These are phyloP conservation scores for Daptonema setosum DNA, from an alignment of 2,888 invertebrate species.

Conservation along the genomic window DNA sequence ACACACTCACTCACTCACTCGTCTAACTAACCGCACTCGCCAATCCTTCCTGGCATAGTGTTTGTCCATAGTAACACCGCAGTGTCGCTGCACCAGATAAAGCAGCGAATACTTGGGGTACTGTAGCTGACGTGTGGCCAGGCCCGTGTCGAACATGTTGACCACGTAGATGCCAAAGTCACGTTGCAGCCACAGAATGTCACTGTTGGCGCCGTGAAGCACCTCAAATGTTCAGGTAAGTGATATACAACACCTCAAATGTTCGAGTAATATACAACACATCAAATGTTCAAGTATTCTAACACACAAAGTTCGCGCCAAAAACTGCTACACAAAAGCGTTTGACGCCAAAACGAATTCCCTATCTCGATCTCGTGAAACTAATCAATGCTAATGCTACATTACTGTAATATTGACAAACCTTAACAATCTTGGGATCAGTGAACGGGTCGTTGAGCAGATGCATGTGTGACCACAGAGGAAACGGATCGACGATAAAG, in stretches of 20 bases:
- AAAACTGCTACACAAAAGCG: too few species aligned
- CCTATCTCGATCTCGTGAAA: too few species aligned
- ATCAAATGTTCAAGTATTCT: too few species aligned
- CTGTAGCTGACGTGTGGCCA: constrained; percentile 53
- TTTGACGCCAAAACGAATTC: too few species aligned
- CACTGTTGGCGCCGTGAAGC: constrained; percentile 70
- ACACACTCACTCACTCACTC: too few species aligned
- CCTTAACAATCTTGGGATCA: constrained; percentile 67
- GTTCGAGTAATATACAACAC: too few species aligned
- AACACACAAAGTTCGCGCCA: too few species aligned
- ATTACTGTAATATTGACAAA: too few species aligned
- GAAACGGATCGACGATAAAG: constrained; percentile 67
- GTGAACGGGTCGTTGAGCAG: constrained; percentile 69
- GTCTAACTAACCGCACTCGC: constrained; percentile 56
- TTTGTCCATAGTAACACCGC: constrained; percentile 58
- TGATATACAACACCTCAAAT: background rate
- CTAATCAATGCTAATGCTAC: too few species aligned
- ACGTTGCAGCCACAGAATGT: constrained; percentile 77
- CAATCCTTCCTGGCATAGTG: constrained; percentile 80
- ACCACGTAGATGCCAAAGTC: constrained; percentile 85
- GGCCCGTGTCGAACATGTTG: constrained; percentile 85
- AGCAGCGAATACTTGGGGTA: constrained; percentile 39
- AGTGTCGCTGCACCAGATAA: constrained; percentile 53
- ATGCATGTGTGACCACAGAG: constrained; percentile 56
- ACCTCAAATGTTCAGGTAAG: constrained; percentile 36